These are phyloP conservation scores for Periphyllus acericola DNA, from an alignment of 2,888 invertebrate genomes.

Conservation along the genomic window DNA sequence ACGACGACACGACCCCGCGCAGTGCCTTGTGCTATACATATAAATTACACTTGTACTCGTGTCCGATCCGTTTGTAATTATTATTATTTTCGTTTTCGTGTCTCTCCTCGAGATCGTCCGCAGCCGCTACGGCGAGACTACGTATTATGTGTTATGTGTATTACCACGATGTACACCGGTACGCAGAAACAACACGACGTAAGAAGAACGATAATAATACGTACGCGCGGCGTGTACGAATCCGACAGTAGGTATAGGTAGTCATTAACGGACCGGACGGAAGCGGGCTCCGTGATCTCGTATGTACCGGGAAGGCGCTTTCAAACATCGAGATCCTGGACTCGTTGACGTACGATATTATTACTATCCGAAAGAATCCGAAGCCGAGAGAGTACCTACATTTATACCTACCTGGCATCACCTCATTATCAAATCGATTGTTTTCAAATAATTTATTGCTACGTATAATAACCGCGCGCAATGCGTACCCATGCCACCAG, in stretches of 20 bases:
- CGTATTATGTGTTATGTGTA: no score
- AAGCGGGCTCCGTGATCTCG: neutral
- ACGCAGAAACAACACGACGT: no score
- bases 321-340: no score
- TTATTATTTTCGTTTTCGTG: neutral
- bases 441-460: neutral
- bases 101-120: neutral
- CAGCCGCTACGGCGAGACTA: no score
- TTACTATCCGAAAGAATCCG: neutral
- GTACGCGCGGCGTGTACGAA: neutral
- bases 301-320: neutral
- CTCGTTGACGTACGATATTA: no score
- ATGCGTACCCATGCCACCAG: no score
- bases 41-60: no score
- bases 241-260: neutral
- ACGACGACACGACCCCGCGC: no score
- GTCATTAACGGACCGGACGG: neutral
- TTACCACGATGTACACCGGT: no score
- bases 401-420: no score
- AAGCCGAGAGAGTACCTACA: neutral
- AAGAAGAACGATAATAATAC: no score
- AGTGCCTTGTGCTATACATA: no score
- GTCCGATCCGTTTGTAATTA: neutral
- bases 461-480: neutral
- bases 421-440: neutral